Conservation (phyloP, 2,888 invertebrate species). For the Leptura quadrifasciata region DNA sequence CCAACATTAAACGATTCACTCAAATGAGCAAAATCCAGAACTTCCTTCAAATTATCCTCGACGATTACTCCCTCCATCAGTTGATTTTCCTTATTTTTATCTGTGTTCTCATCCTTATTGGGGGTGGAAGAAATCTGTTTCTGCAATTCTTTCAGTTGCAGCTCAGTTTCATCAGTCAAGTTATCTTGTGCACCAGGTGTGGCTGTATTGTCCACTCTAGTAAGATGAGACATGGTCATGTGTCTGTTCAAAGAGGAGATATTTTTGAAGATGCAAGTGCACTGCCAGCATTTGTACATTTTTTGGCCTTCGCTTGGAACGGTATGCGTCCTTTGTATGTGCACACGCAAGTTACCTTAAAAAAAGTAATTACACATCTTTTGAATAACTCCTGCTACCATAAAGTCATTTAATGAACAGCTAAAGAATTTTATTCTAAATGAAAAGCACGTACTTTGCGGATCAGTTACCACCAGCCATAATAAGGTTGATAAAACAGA, state of each 20-base stretch:
- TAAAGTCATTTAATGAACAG: too few species aligned
- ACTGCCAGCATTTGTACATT: constrained; percentile 79
- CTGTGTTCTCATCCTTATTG: not conserved
- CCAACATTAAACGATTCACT: constrained; percentile 70
- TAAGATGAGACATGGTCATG: constrained; percentile 78
- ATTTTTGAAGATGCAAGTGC: constrained; percentile 81
- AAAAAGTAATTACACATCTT: not conserved
- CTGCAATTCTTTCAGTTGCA: constrained; percentile 65
- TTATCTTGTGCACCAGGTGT: constrained; percentile 42
- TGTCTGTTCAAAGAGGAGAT: constrained; percentile 82
- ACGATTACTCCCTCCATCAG: constrained; percentile 18
- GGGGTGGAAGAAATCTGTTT: constrained; percentile 42
- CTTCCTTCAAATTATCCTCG: constrained; percentile 12
- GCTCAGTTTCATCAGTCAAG: constrained; percentile 61
- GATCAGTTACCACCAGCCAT: too few species aligned
- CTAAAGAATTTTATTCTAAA: too few species aligned
- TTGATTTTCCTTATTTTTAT: constrained; percentile 30
- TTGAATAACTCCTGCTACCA: too few species aligned
- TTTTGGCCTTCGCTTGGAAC: constrained; percentile 75
- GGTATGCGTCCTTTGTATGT: constrained; percentile 80
- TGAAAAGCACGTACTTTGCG: too few species aligned
- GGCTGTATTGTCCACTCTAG: constrained; percentile 8
- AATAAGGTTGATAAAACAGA: too few species aligned
- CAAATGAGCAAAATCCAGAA: constrained; percentile 62
- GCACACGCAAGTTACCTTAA: constrained; percentile 78